phyloP scores from a whole-genome alignment of 2,888 invertebrate species.

The Drosophila demipolita region DNA sequence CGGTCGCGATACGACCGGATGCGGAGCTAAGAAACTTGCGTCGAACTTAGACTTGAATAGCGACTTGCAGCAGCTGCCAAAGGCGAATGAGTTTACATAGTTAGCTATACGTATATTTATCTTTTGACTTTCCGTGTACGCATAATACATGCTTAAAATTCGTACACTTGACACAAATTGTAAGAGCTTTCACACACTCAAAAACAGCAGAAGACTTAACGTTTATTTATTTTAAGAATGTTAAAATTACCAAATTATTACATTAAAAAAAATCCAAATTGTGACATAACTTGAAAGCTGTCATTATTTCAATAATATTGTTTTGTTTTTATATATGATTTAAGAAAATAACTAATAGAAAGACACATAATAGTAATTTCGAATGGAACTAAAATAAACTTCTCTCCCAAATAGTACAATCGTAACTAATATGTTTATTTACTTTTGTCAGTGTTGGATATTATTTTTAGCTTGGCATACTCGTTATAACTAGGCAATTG shows the following conservation, averaged over 20 bases:
- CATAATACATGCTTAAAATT: slow-evolving; percentile 4
- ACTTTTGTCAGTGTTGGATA: slow-evolving; percentile 19
- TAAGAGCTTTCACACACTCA: not conserved
- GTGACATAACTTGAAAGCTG: not conserved
- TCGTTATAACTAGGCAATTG: slow-evolving; percentile 29
- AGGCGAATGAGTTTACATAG: slow-evolving; percentile 51
- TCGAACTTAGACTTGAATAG: slow-evolving; percentile 35
- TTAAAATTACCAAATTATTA: not conserved
- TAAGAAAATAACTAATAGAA: not conserved
- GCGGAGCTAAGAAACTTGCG: slow-evolving; percentile 34
- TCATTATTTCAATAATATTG: not conserved
- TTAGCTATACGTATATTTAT: slow-evolving; percentile 35
- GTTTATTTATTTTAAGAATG: not conserved
- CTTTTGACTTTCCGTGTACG: slow-evolving; percentile 39
- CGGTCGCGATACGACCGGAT: slow-evolving; percentile 69
- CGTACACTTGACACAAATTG: slow-evolving; percentile 5
- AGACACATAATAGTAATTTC: not conserved
- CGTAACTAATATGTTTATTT: not conserved
- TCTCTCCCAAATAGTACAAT: not conserved
- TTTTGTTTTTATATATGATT: not conserved
- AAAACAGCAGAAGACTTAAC: not conserved
- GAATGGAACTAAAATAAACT: not conserved
- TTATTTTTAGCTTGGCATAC: slow-evolving; percentile 31
- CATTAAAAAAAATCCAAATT: not conserved
- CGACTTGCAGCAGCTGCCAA: slow-evolving; percentile 16